phyloP scores from a whole-genome alignment of 2,797 vertebrate genomes.

The Rhinoraja longicauda region DNA sequence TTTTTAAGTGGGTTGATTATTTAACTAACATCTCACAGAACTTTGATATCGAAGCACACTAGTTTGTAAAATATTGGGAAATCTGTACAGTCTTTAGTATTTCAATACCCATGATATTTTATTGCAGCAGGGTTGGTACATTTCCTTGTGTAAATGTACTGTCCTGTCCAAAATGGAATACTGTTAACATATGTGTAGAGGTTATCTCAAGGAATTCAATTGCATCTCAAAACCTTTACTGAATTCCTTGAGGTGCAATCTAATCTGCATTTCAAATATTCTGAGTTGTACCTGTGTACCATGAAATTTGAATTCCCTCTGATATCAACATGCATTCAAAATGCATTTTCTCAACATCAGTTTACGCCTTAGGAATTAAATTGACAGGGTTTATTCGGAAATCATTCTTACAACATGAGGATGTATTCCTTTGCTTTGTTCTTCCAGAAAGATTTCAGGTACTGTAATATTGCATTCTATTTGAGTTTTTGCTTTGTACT shows the following conservation, averaged over 20 bases:
- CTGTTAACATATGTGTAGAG: neutral
- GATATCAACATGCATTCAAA: neutral
- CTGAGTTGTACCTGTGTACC: neutral
- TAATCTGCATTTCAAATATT: conserved; percentile 31
- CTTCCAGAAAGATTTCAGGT: neutral
- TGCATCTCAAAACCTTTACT: neutral
- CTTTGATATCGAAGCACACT: neutral
- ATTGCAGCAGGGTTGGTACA: neutral
- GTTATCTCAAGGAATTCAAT: conserved; percentile 23
- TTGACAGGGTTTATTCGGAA: conserved; percentile 10
- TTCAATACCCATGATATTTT: neutral
- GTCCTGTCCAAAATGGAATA: conserved; percentile 11
- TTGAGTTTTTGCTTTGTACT: neutral
- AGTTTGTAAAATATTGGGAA: neutral
- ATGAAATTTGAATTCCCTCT: neutral
- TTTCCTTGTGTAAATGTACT: neutral
- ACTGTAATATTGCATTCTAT: conserved; percentile 1
- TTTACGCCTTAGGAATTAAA: neutral
- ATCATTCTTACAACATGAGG: neutral
- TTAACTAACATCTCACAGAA: neutral
- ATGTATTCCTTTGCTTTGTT: neutral
- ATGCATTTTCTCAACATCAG: neutral
- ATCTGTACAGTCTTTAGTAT: neutral
- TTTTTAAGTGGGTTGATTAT: neutral
- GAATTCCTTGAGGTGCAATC: neutral